phyloP scores from a whole-genome alignment of 2,888 invertebrate genomes.

The Diarsia dahlii region DNA sequence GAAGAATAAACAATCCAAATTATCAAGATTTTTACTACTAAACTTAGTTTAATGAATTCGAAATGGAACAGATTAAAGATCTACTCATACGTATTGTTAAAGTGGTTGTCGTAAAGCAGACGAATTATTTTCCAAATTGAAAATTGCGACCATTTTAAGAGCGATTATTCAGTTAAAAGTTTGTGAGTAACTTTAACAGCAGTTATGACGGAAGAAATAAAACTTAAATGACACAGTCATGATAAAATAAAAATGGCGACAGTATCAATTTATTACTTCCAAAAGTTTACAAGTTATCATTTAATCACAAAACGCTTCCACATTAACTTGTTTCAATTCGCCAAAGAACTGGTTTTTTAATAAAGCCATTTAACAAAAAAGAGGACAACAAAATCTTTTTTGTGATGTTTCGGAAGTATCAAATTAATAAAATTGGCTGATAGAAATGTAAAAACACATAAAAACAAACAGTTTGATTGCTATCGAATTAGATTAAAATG shows the following conservation, averaged over 20 bases:
- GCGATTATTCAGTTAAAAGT: not conserved
- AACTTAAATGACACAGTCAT: not conserved
- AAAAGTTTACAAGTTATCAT: slow-evolving; percentile 32
- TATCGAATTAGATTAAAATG: not conserved
- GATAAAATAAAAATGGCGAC: not conserved
- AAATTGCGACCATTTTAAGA: not conserved
- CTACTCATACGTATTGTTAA: not conserved
- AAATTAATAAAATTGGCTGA: not conserved
- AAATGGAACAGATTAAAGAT: not conserved
- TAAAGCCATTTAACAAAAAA: slow-evolving; percentile 7
- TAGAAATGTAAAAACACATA: not conserved
- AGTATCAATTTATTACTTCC: slow-evolving; percentile 18
- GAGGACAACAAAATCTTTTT: not conserved
- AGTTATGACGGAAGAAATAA: slow-evolving; percentile 1
- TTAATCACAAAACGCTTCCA: slow-evolving; percentile 26
- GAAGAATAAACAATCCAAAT: not conserved
- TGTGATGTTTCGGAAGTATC: slow-evolving; percentile 10
- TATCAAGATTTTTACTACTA: not conserved
- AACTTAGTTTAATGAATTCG: not conserved
- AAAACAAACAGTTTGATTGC: slow-evolving; percentile 15
- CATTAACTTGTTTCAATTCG: slow-evolving; percentile 22
- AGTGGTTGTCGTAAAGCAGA: not conserved
- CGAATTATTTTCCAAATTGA: not conserved
- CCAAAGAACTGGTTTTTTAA: slow-evolving; percentile 19
- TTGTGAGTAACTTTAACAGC: not conserved